phyloP scores from a whole-genome alignment of 2,113 vertebrate species.

The Stigmatopora argus region DNA sequence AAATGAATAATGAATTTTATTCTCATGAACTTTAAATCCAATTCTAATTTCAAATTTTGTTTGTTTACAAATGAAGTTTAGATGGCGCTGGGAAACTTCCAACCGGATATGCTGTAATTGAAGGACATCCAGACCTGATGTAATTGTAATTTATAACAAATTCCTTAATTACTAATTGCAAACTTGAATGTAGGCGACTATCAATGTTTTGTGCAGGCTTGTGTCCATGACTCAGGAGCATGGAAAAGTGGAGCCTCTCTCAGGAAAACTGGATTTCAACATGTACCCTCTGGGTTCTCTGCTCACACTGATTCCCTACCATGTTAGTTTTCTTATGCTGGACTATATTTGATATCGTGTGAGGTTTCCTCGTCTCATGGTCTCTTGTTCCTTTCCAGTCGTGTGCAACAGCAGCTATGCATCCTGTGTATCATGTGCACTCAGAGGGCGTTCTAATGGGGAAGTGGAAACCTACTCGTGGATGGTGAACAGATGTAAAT shows the following conservation, averaged over 20 bases:
- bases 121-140: conserved; percentile 76
- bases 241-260: conserved; percentile 69
- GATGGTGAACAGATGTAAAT: conserved; percentile 48
- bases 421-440: conserved; percentile 74
- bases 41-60: neutral
- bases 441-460: conserved; percentile 66
- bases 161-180: neutral
- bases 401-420: conserved; percentile 78
- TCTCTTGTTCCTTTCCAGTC: conserved; percentile 58
- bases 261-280: conserved; percentile 70
- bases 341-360: neutral
- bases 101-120: conserved; percentile 72
- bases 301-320: conserved; percentile 75
- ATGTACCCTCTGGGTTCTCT: conserved; percentile 72
- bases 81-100: conserved; percentile 67
- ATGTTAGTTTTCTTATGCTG: conserved; percentile 63
- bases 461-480: conserved; percentile 70
- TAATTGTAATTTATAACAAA: conserved; percentile 28
- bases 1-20: no score
- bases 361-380: neutral
- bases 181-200: neutral
- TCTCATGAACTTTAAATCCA: no score
- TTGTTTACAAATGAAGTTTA: conserved; percentile 63
- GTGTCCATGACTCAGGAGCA: conserved; percentile 81
- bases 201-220: conserved; percentile 58